Evolutionary conservation across 2,797 vertebrate genomes (phyloP), one percentile per base, ranked within the genome.

Genomic region (Pangasius larnaudii): DNA sequence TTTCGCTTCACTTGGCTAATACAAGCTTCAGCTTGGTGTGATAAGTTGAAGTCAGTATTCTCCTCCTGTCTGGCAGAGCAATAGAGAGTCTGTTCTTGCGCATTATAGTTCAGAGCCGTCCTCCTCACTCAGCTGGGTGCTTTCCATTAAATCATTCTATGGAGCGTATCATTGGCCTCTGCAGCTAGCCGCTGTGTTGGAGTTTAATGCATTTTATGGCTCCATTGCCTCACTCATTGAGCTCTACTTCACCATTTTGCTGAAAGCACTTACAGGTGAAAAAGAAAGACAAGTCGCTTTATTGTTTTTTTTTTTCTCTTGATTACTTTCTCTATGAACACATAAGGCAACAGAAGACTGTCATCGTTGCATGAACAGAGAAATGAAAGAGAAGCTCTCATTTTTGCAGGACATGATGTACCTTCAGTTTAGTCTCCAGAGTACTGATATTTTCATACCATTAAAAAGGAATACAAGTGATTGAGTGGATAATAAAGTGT

Each of bases 81-180:
- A 85, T 80, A 86, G 80, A 87, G 69, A 78, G 42, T 77, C 74
- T 81, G 89, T 87, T 79, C 39, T 84, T n/a, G 84, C 84, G 71
- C 82, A 86, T 88, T 87, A 33, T 11, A 53, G 36, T 88, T 86
- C 65, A 78, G 75, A 83, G 61, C 51, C 58, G 30, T 85, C 67
- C 88, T 77, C 77, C 88, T 88, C 83, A 39, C 84, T 74, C 58
- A 46, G 86, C 53, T 77, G 77, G 65, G 87, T 9, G 58, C 78
- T 61, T 90, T 91, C 89, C 82, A 90, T 89, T 90, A 90, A 90
- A 91, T 75, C 88, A 87, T 81, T 88, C 87, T 85, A 63, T 86
- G 82, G 84, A 89, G 89, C 87, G 58, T 88, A 88, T 90, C 87
- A 87, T 88, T 88, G 89, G 75, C 67, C 85, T 85, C 78, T 78